Base-by-base conservation (phyloP, 2,797 vertebrate species). In the Parotocinclus haroldoi region DNA sequence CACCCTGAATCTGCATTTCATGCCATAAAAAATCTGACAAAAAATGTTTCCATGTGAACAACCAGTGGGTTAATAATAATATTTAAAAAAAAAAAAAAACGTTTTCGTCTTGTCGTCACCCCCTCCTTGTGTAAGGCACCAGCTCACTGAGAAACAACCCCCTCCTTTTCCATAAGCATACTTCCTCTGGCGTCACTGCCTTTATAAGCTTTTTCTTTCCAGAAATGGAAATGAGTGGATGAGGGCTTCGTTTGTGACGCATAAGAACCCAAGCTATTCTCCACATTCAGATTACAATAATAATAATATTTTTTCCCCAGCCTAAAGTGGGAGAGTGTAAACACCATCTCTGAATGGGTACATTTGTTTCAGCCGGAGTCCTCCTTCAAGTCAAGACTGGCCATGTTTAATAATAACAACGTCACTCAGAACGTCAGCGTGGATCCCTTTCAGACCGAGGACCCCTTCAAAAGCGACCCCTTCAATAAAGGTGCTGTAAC, bases 381-480 rank as follows among this genome's bases (percentile, higher is more conserved):
- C 66, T 93, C 95, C 17, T 71, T 98, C 83, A 95, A 92, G 82
- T 94, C 90, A 46, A 96, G 83, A 83, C 85, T 93, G 77, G 89
- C 93, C 81, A 86, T 93, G 84, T 97, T 98, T 80, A 91, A 90
- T 83, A 92, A n/a, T n/a, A n/a, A 76, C 80, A 90, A 76, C 5
- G 37, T 80, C 0, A 38, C 66, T 54, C 93, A 91, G 59, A 92
- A 93, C 6, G 27, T 89, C 64, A 90, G 39, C 40, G 69, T 88
- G 37, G 96, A 98, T 76, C 95, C 96, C 53, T 99, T 99, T 88
- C 92, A 97, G 79, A 89, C 88, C 0, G 95, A 98, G 72, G 96
- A 99, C 85, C 95, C 95, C 70, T 98, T 99, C 88, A 95, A 94
- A 80, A 87, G 92, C 0, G 92, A 96, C 78, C 92, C 89, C 0